Percentiles rank a stretch among this genome's conserved stretches.
phyloP scores from a whole-genome alignment of 1,140 invertebrate genomes.

The Epicauta chinensis region DNA sequence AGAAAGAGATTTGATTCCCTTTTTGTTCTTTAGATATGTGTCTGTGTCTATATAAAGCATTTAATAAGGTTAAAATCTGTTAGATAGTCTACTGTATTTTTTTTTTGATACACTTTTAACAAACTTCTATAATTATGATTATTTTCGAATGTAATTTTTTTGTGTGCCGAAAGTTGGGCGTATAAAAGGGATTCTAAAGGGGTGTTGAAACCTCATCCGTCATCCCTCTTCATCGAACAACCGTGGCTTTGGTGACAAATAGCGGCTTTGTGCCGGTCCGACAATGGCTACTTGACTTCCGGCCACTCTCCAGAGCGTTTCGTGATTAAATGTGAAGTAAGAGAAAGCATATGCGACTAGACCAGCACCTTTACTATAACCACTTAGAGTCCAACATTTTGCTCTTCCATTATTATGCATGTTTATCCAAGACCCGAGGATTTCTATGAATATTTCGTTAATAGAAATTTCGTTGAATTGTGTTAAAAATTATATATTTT shows the following conservation, averaged over 20 bases:
- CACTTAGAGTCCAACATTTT: too few species aligned
- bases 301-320: constrained; percentile 10
- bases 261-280: constrained; percentile 26
- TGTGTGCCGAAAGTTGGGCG: too few species aligned
- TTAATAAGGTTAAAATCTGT: constrained; percentile 41
- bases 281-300: constrained; percentile 31
- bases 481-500: too few species aligned
- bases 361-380: too few species aligned
- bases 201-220: constrained; percentile 26
- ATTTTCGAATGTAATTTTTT: too few species aligned
- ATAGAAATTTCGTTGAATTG: too few species aligned
- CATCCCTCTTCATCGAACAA: constrained; percentile 29
- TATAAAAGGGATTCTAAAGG: too few species aligned
- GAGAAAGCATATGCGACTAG: constrained; percentile 16
- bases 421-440: too few species aligned
- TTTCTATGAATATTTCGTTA: too few species aligned
- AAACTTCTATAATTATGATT: too few species aligned
- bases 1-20: constrained; percentile 37
- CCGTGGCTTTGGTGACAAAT: constrained; percentile 30
- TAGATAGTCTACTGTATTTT: constrained; percentile 31
- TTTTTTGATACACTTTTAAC: constrained; percentile 29
- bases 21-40: constrained; percentile 34
- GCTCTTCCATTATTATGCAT: too few species aligned
- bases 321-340: constrained; percentile 18
- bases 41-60: constrained; percentile 11